Base-by-base conservation (phyloP, 2,888 invertebrate genomes). In the Drosophila lutescens region DNA sequence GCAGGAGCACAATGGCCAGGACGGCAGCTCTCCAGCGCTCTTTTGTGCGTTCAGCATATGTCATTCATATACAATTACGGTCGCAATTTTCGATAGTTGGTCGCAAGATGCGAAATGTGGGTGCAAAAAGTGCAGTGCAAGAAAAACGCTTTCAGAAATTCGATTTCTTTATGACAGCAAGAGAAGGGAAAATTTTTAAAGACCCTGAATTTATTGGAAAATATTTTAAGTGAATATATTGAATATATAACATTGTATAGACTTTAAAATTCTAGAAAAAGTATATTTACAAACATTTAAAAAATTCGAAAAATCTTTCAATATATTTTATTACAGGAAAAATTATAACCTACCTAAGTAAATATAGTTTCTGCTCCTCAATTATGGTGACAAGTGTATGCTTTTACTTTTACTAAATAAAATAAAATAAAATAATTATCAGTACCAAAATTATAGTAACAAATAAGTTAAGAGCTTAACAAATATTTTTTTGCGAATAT, bases 21-120 rank as follows among this genome's bases (percentile, higher is more conserved):
- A 43, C 20, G 44, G 60, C 43, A 66, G 26, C 55, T 38, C 54
- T 54, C 46, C 54, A 54, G 32, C 46, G 67, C 65, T 66, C 65
- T 66, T 66, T 67, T 66, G 65, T 62, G 66, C 49, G 61, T 47
- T 76, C 70, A 74, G 74, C 88, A 87, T 82, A 85, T 86, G 83
- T 68, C 83, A 88, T 87, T 83, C 88, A 79, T 79, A 83, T 76
- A 87, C 86, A 82, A 88, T 88, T 87, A 87, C 86, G 58, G 63
- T 78, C 80, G 70, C 86, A 68, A 68, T 68, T 74, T 75, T 56
- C 41, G 63, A 55, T 62, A 56, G 74, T 53, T 53, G 72, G 74
- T 56, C 43, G 61, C 61, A 61, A 71, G 72, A 70, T 54, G 55
- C 40, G 50, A 32, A 55, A 41, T 46, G 51, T 71, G 46, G 46